These are phyloP conservation scores for Drosophila atripex DNA, from an alignment of 2,888 invertebrate species.

Conservation along the genomic window DNA sequence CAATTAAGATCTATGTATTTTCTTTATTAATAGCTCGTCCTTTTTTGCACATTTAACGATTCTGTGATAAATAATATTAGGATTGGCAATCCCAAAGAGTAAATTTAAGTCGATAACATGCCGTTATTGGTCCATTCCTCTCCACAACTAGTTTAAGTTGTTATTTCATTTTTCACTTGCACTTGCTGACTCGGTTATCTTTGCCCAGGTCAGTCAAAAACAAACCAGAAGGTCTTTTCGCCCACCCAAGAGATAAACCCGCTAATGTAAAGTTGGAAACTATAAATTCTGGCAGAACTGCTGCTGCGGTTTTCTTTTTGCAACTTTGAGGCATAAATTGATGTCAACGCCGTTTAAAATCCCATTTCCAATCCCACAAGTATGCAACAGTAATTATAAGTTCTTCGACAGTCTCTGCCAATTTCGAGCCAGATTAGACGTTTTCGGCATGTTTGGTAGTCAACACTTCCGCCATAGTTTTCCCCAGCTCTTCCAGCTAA, in stretches of 20 bases:
- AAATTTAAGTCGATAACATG: neutral
- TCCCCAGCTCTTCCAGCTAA: slow-evolving; percentile 19
- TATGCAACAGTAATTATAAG: slow-evolving; percentile 64
- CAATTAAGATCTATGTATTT: too few species aligned
- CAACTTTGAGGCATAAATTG: slow-evolving; percentile 68
- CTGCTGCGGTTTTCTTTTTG: slow-evolving; percentile 27
- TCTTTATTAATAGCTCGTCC: too few species aligned
- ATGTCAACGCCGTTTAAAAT: slow-evolving; percentile 69
- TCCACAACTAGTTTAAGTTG: slow-evolving; percentile 57
- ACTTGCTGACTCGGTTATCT: slow-evolving; percentile 36
- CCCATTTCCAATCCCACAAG: slow-evolving; percentile 56
- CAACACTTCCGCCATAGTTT: slow-evolving; percentile 37
- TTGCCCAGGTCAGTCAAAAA: slow-evolving; percentile 7
- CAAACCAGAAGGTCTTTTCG: slow-evolving; percentile 1
- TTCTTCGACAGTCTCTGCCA: neutral
- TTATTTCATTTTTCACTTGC: slow-evolving; percentile 75
- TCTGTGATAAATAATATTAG: neutral
- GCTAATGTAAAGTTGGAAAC: slow-evolving; percentile 61
- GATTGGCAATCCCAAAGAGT: neutral
- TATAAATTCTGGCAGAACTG: slow-evolving; percentile 35
- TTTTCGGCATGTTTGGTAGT: slow-evolving; percentile 59
- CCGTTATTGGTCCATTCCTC: slow-evolving; percentile 23
- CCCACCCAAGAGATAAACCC: slow-evolving; percentile 40
- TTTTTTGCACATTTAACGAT: too few species aligned
- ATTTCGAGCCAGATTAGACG: slow-evolving; percentile 12